phyloP scores from a whole-genome alignment of 2,888 invertebrate genomes.

The Plebejus melissa region DNA sequence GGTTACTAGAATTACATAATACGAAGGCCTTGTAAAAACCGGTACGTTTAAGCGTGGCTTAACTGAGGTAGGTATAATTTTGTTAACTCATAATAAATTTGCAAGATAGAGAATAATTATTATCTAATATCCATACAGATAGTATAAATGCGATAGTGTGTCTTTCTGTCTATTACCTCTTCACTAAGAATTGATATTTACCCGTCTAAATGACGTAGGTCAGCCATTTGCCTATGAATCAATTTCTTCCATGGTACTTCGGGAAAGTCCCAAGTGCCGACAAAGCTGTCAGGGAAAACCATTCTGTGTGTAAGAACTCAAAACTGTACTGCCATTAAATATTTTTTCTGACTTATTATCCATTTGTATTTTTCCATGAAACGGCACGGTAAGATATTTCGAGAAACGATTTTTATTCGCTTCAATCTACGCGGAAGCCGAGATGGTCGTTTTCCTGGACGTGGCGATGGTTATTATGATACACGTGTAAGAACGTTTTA shows the following conservation, averaged over 20 bases:
- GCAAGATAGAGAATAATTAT: not conserved
- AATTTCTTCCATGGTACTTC: too few species aligned
- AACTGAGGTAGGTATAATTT: not conserved
- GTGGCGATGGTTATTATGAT: not conserved
- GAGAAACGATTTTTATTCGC: not conserved
- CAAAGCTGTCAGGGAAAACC: not conserved
- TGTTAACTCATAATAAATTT: not conserved
- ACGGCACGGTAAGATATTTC: not conserved
- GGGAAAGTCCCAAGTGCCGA: not conserved
- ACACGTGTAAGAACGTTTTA: not conserved
- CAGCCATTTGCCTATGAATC: too few species aligned
- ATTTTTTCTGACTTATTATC: not conserved
- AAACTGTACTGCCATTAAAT: too few species aligned
- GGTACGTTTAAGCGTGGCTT: not conserved
- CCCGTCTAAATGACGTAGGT: too few species aligned
- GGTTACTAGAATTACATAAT: not conserved
- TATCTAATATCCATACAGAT: not conserved
- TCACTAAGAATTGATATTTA: too few species aligned
- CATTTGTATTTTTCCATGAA: not conserved
- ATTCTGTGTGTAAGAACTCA: too few species aligned
- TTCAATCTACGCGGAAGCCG: not conserved
- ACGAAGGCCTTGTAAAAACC: not conserved
- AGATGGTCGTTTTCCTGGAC: conserved; percentile 13
- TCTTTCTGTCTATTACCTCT: too few species aligned
- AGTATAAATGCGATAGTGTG: not conserved